Percentiles rank a stretch among this genome's conserved stretches.
These are phyloP conservation scores for Liopterus haemorrhoidalis DNA, from an alignment of 2,888 invertebrate species.

Conservation along the genomic window DNA sequence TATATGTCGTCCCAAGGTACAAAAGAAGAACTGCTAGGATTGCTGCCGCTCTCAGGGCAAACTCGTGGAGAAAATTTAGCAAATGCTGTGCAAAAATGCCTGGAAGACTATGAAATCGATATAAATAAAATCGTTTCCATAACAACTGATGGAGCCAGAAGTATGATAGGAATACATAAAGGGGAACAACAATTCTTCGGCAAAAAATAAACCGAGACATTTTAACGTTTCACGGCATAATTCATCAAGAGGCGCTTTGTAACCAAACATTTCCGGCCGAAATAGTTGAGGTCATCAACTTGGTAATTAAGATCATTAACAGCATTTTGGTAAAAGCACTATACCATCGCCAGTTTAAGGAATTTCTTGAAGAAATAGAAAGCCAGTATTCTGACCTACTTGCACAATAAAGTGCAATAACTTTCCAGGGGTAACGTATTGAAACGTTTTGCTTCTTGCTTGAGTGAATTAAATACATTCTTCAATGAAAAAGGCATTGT, in stretches of 20 bases:
- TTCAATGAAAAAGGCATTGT: conserved; percentile 36
- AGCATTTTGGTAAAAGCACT: conserved; percentile 30
- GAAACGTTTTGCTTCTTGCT: conserved; percentile 26
- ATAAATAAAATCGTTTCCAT: conserved; percentile 21
- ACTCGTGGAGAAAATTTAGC: conserved; percentile 22
- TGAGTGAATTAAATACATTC: conserved; percentile 37
- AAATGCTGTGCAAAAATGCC: no score
- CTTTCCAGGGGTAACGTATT: conserved; percentile 29
- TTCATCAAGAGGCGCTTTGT: conserved; percentile 26
- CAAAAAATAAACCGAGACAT: conserved; percentile 26
- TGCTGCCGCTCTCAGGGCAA: conserved; percentile 26
- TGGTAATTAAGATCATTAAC: conserved; percentile 32
- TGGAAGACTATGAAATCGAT: conserved; percentile 19
- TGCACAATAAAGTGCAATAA: conserved; percentile 29
- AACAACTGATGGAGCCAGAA: conserved; percentile 20
- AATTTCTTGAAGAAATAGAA: conserved; percentile 27
- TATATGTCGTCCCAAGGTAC: conserved; percentile 30
- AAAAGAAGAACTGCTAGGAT: conserved; percentile 31
- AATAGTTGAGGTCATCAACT: conserved; percentile 33
- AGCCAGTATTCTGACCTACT: conserved; percentile 29
- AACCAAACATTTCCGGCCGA: conserved; percentile 29
- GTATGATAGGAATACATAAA: conserved; percentile 26
- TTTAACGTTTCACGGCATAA: conserved; percentile 29
- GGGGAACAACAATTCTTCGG: conserved; percentile 21
- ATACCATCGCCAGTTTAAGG: conserved; percentile 28